Evolutionary conservation across 2,888 invertebrate species (phyloP), one percentile per base, ranked within the genome.

Genomic region (Cremastobaeus sp.): DNA sequence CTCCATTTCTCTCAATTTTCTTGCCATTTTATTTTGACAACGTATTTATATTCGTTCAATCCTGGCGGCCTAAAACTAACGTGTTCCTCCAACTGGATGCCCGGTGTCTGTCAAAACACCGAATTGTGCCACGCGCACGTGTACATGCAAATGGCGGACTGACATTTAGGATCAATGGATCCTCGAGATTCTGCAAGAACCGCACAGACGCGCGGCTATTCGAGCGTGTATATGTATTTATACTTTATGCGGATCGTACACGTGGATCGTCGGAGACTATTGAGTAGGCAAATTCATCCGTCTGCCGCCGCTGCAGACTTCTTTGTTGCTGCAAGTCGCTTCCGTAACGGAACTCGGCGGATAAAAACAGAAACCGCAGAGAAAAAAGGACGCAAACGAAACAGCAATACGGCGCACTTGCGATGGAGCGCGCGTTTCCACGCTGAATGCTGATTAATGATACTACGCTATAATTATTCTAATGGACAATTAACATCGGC

Each of bases 281-380:
- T 66, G 60, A 70, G 52, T 66, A 12, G 48, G 60, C 70, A 74
- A 74, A 70, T 70, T 39, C 59, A 57, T 70, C 71, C 57, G 62
- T 59, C 57, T 52, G 62, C 48, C 43, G 30, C 37, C 57, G 70
- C 65, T 30, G 66, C 62, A 43, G 60, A 66, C 70, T 70, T 70
- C 74, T 74, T 74, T 70, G 62, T 70, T 66, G 21, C 68, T 65
- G 32, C 35, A 52, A 74, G 73, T 64, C 64, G 62, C 45, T 57
- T 69, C 25, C 59, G 65, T 43, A 52, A 47, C 59, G 43, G 32
- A 74, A 45, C 54, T 48, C 39, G 20, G 39, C 45, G 62, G 35
- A 57, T 55, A 50, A 64, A 65, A 70, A 74, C 39, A 54, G 52
- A 64, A 66, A 14, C 37, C 43, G 21, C 21, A 15, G 17, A 3